phyloP scores from a whole-genome alignment of 2,888 invertebrate species.

The Enchytraeus crypticus region DNA sequence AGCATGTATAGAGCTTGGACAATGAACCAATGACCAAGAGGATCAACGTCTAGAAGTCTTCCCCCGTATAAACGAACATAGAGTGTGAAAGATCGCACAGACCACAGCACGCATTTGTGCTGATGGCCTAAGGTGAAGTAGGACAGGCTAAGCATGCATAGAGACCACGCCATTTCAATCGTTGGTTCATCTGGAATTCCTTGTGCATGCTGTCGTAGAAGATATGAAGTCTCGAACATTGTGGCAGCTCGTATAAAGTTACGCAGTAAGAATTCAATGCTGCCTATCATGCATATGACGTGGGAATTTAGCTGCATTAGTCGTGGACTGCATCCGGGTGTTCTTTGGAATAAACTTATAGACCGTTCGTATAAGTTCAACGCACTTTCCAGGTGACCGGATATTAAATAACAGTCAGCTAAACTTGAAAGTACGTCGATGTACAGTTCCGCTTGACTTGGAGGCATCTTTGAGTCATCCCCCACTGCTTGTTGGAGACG shows the following conservation, averaged over 20 bases:
- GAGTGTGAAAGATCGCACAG: conserved; percentile 42
- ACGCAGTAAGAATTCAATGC: conserved; percentile 43
- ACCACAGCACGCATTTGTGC: conserved; percentile 44
- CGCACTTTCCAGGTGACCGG: conserved; percentile 40
- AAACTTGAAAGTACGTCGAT: conserved; percentile 35
- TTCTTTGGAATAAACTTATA: conserved; percentile 33
- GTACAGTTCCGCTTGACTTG: conserved; percentile 14
- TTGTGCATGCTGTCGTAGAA: conserved; percentile 37
- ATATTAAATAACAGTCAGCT: conserved; percentile 44
- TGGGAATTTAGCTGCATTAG: no score
- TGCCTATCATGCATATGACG: conserved; percentile 44
- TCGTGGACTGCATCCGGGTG: no score
- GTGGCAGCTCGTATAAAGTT: conserved; percentile 43
- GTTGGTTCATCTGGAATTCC: conserved; percentile 18
- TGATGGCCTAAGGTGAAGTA: conserved; percentile 43
- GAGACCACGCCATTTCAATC: conserved; percentile 40
- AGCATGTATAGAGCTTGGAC: conserved; percentile 44
- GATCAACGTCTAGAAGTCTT: conserved; percentile 34
- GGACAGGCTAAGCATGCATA: conserved; percentile 41
- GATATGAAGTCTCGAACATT: conserved; percentile 43
- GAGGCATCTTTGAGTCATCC: conserved; percentile 28
- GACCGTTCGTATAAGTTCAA: conserved; percentile 43
- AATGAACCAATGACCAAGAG: conserved; percentile 43
- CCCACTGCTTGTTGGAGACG: conserved; percentile 18
- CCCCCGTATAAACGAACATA: conserved; percentile 40